A percentile compares a stretch with the other conserved stretches of the same genome.
Evolutionary conservation across 2,113 vertebrate genomes (phyloP).

Genomic region (Micromys minutus): DNA sequence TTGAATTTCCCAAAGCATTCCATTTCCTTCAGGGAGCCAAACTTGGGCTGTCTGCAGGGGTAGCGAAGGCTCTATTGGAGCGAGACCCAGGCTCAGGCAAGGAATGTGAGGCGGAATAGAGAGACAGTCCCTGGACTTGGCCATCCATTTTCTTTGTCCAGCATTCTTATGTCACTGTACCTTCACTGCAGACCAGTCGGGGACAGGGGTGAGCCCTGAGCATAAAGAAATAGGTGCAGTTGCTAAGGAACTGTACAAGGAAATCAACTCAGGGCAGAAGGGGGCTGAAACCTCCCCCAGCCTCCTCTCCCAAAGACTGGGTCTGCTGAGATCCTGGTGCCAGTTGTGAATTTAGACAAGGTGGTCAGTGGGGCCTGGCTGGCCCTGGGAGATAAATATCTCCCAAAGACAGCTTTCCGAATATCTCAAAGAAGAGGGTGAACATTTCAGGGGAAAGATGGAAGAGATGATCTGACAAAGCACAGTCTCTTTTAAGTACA

Average conservation of each 20-base stretch:
- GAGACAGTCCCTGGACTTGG: not conserved
- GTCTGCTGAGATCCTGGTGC: not conserved
- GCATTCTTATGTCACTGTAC: not conserved
- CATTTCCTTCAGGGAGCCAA: not conserved
- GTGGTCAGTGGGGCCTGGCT: not conserved
- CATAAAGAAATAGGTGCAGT: not conserved
- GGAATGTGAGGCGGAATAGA: not conserved
- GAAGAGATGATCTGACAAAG: not conserved
- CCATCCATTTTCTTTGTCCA: not conserved
- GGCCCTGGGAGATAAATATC: not conserved
- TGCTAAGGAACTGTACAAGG: not conserved
- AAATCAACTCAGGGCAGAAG: not conserved
- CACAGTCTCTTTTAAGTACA: not conserved
- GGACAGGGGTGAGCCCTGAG: fast-evolving
- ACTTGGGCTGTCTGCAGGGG: not conserved
- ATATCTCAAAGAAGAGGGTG: not conserved
- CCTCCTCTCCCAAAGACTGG: not conserved
- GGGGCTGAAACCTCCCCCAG: not conserved
- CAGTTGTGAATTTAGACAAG: not conserved
- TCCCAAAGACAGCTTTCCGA: not conserved
- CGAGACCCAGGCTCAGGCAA: not conserved
- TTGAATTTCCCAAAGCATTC: not conserved
- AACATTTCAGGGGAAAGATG: not conserved
- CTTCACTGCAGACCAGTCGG: not conserved
- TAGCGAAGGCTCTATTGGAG: not conserved